Base-by-base conservation (phyloP, 23 tunicate species). In the Ascidia mentula region DNA sequence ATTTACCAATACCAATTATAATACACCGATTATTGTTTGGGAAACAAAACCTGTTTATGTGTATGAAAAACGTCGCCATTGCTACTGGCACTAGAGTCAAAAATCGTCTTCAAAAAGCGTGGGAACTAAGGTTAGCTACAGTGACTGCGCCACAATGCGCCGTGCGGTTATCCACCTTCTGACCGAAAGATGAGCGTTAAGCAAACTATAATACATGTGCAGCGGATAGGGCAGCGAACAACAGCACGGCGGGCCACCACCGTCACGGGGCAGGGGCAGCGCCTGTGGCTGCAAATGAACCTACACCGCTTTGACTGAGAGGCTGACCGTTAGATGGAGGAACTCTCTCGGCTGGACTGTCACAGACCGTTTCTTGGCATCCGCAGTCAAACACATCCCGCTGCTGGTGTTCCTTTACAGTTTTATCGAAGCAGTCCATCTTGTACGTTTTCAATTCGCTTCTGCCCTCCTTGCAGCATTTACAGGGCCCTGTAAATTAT, bases 151-250 rank as follows among this genome's bases (percentile, higher is more conserved):
- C 65, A 5, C 28, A 26, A 28, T 3, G 22, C 65, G 65, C 65
- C 65, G 65, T 53, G 65, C 65, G 65, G 1, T 53, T 53, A 53
- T 53, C 65, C 65, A 9, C 65, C 65, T 20, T 53, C 65, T 53
- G 65, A 53, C 65, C 24, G 22, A 53, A 9, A 53, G 13, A 9
- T 53, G 22, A 28, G 65, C 65, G 4, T 53, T 26, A 53, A 53
- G 65, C 65, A 9, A n/a, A n/a, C n/a, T n/a, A n/a, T n/a, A n/a
- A n/a, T n/a, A n/a, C 24, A 53, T 53, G 65, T 53, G 24, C 1
- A 53, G 65, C 65, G 65, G 65, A 20, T 20, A n/a, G n/a, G n/a
- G 24, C 13, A 53, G 65, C 65, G 65, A 53, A 53, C 24, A 53
- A 53, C 4, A 53, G 65, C 65, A 53, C 65, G 65, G 65, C 65